Base-by-base conservation (phyloP, 2,113 vertebrate genomes). In the Antechinus flavipes region DNA sequence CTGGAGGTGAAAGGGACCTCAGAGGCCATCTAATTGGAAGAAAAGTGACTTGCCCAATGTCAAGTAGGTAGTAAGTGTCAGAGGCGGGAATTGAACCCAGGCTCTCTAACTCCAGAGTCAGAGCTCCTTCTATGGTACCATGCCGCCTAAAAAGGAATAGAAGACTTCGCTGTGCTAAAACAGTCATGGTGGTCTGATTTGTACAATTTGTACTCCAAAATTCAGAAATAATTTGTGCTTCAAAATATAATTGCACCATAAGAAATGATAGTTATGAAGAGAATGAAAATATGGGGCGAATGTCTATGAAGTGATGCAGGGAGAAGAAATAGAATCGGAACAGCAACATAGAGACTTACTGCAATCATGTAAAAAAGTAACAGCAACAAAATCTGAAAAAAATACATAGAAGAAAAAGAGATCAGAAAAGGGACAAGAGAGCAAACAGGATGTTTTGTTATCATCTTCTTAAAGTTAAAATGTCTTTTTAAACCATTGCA, bases 331-430 rank as follows among this genome's bases (percentile, higher is more conserved):
- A 84, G 68, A 84, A 84, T 84, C 23, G 19, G 68, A 84, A 84
- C 68, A 84, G n/a, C 68, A 84, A 84, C 68, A 84, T 84, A 42
- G 68, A 84, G 68, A 84, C 68, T 84, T 84, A 84, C 68, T 84
- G 68, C 68, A 84, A 84, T 84, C 68, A 84, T 84, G 68, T 84
- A 84, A 84, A 84, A 84, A 84, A 84, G 68, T 84, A 84, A 84
- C 68, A 42, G 68, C 68, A 42, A 84, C 68, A 84, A 84, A 84
- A 84, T 84, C 68, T 84, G 68, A 84, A 84, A 84, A 76, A 84
- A 84, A 84, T 84, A 84, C 68, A 84, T 84, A 84, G 68, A 84
- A 84, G 68, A 84, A 42, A 84, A 84, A 84, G 68, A 84, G 68
- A 84, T 84, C 68, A 84, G 68, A 84, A 42, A 42, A 84, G 68